Evolutionary conservation across 2,113 vertebrate genomes (phyloP).

Genomic region (Dolichotis patagonum): DNA sequence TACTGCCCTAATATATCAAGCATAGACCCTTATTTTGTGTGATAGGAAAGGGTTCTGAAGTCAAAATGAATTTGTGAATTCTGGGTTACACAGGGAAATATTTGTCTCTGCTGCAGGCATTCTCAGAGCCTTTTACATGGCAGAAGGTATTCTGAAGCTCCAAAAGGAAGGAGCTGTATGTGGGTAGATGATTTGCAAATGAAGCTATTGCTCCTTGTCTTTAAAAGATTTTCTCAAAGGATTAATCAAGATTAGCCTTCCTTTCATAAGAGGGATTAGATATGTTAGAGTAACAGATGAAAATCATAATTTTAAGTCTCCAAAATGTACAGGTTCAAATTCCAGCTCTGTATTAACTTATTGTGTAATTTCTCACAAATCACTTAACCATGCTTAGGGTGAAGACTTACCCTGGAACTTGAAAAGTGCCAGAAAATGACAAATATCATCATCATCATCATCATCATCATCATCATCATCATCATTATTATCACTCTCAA

Average conservation of each 20-base stretch:
- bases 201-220: background rate
- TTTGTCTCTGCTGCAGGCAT: background rate
- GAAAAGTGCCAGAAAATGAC: background rate
- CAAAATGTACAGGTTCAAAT: background rate
- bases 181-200: background rate
- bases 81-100: background rate
- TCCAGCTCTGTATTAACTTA: background rate
- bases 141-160: background rate
- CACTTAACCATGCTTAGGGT: background rate
- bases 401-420: background rate
- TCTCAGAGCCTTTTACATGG: background rate
- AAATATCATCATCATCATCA: background rate
- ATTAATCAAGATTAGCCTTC: background rate
- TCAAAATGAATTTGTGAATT: background rate
- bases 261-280: background rate
- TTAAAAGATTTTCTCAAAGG: background rate
- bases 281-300: background rate
- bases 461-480: background rate
- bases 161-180: background rate
- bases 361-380: background rate
- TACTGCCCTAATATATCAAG: background rate
- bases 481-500: background rate
- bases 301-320: background rate
- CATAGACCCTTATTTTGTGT: background rate
- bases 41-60: background rate